phyloP scores from a whole-genome alignment of 1,140 invertebrate species.

The Hycleus cichorii region DNA sequence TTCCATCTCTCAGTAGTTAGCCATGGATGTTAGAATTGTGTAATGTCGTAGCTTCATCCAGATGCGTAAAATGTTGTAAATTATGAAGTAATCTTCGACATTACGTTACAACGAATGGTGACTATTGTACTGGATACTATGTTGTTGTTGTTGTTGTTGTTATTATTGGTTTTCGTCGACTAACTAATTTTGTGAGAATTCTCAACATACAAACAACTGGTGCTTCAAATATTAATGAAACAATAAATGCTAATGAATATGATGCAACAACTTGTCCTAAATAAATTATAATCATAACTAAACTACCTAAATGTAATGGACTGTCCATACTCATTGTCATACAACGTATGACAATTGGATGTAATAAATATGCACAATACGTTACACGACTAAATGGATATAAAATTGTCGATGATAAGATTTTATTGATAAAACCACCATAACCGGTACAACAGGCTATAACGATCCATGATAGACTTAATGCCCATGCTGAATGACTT shows the following conservation, averaged over 20 bases:
- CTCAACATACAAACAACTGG: conserved; percentile 79
- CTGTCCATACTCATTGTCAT: conserved; percentile 70
- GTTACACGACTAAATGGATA: conserved; percentile 79
- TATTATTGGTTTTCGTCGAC: neutral
- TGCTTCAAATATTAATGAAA: conserved; percentile 74
- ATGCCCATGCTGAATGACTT: conserved; percentile 77
- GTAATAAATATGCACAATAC: conserved; percentile 75
- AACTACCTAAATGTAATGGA: conserved; percentile 68
- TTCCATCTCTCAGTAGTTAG: too few species aligned
- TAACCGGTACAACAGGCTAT: conserved; percentile 83
- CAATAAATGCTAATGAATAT: conserved; percentile 66
- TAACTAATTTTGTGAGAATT: conserved; percentile 50
- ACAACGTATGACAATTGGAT: conserved; percentile 69
- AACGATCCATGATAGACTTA: conserved; percentile 77
- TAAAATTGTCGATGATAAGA: conserved; percentile 66
- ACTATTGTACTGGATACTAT: too few species aligned
- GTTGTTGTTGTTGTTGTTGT: neutral
- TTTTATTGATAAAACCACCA: conserved; percentile 64
- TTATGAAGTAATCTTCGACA: too few species aligned
- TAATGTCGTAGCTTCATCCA: too few species aligned
- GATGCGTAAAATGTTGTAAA: too few species aligned
- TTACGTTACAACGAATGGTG: too few species aligned
- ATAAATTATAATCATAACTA: conserved; percentile 69
- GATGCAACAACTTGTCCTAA: conserved; percentile 69
- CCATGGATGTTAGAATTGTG: too few species aligned